Conservation (phyloP, 2,888 invertebrate species). For the Allacma fusca region DNA sequence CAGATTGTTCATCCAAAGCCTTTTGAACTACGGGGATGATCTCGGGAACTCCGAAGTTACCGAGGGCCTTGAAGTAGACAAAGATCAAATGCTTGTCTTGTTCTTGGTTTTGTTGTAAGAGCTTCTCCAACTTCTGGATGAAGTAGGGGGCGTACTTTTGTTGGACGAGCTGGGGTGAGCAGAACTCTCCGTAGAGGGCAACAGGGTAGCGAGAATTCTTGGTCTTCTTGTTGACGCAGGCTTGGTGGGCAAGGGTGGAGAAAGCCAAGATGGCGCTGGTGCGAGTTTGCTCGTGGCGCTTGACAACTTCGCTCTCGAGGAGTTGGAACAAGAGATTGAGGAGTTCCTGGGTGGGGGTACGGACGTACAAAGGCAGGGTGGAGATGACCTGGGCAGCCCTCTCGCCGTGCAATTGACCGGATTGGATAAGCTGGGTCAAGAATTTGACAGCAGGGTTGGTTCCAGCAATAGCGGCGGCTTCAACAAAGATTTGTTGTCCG, state of each 20-base stretch:
- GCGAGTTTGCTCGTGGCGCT: constrained; percentile 53
- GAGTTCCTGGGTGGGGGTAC: constrained; percentile 63
- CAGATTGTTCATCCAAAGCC: too few relatives aligned
- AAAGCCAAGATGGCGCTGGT: constrained; percentile 62
- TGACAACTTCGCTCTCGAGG: constrained; percentile 8
- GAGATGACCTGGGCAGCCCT: constrained; percentile 61
- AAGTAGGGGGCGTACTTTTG: constrained; percentile 57
- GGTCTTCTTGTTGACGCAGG: too few relatives aligned
- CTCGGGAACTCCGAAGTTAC: constrained; percentile 63
- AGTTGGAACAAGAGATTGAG: constrained; percentile 61
- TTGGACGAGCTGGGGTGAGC: constrained; percentile 55
- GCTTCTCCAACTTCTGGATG: constrained; percentile 49
- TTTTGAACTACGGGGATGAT: constrained; percentile 61
- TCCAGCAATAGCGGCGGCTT: constrained; percentile 21
- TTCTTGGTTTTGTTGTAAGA: constrained; percentile 21
- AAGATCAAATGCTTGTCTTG: constrained; percentile 58
- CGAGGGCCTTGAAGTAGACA: constrained; percentile 63
- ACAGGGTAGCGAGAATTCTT: constrained; percentile 61
- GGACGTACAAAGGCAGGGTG: constrained; percentile 62
- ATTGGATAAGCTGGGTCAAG: constrained; percentile 59
- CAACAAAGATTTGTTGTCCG: constrained; percentile 20
- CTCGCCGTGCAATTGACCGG: constrained; percentile 59
- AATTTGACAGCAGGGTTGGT: constrained; percentile 35
- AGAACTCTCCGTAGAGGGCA: constrained; percentile 60
- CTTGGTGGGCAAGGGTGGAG: constrained; percentile 62